Percentiles rank a stretch among this genome's conserved stretches.
phyloP scores from a whole-genome alignment of 1,140 invertebrate species.

The Liolophura sinensis region DNA sequence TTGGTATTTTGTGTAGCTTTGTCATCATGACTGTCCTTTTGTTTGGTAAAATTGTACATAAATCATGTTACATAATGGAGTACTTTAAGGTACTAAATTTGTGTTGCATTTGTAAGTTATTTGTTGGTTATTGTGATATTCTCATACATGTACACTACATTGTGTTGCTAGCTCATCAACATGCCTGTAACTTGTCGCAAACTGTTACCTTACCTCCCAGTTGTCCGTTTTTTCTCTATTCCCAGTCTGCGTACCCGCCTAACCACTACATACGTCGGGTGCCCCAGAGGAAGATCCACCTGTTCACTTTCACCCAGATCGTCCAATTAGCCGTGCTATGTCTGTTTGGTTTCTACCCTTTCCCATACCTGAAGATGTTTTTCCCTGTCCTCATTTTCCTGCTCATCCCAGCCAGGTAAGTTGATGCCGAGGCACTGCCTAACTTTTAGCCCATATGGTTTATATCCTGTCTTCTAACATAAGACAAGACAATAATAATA shows the following conservation, averaged over 20 bases:
- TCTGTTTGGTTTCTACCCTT: constrained; percentile 67
- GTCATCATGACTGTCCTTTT: too few species aligned
- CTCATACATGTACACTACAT: too few species aligned
- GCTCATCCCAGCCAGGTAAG: constrained; percentile 68
- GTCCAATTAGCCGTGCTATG: constrained; percentile 67
- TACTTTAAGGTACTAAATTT: too few species aligned
- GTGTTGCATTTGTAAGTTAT: too few species aligned
- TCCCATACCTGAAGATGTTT: constrained; percentile 69
- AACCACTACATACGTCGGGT: constrained; percentile 72
- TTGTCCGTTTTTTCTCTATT: constrained; percentile 4
- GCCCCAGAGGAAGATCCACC: constrained; percentile 70
- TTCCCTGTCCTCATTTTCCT: constrained; percentile 70
- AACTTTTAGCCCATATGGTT: background rate
- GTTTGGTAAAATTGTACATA: too few species aligned
- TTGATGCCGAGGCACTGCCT: background rate
- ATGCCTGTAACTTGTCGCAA: too few species aligned
- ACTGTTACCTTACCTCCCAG: too few species aligned
- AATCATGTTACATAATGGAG: too few species aligned
- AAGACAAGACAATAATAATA: background rate
- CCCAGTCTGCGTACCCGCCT: constrained; percentile 69
- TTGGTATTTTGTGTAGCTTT: too few species aligned
- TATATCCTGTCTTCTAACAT: background rate
- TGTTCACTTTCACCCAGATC: constrained; percentile 68
- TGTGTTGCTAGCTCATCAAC: too few species aligned
- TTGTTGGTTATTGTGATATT: too few species aligned